Conservation (phyloP, 1,140 invertebrate species). For the Drosophila melanogaster region DNA sequence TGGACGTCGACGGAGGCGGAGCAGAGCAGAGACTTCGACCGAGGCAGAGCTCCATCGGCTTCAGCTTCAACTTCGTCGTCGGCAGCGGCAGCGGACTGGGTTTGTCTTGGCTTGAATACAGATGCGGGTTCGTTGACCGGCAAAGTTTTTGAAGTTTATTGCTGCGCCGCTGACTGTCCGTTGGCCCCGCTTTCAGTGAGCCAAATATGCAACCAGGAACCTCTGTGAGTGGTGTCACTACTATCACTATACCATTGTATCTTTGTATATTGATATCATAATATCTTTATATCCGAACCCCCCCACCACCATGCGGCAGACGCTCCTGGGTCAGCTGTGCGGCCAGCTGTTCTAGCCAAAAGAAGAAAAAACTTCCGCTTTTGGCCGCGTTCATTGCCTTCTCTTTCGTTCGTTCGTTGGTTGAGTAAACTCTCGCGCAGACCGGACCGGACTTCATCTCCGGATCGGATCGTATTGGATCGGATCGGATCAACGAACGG, state of each 20-base stretch:
- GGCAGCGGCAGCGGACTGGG: slow-evolving; percentile 24
- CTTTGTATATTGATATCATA: not conserved
- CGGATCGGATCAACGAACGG: slow-evolving; percentile 29
- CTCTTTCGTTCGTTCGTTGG: slow-evolving; percentile 19
- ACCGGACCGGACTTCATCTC: slow-evolving; percentile 17
- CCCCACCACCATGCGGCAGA: not conserved
- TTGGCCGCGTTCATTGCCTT: slow-evolving; percentile 21
- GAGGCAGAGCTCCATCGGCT: slow-evolving; percentile 11
- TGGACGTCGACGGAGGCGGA: slow-evolving; percentile 1
- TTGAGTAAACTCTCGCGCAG: slow-evolving; percentile 13
- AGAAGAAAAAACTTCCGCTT: slow-evolving; percentile 37
- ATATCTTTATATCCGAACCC: not conserved
- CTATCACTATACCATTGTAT: not conserved
- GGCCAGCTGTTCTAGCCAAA: slow-evolving; percentile 48
- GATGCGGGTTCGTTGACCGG: slow-evolving; percentile 75
- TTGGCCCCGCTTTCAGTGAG: slow-evolving; percentile 71
- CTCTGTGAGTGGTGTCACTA: not conserved
- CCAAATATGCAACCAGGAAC: slow-evolving; percentile 81
- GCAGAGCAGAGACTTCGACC: not conserved
- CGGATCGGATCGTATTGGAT: slow-evolving; percentile 13
- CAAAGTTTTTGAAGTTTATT: slow-evolving; percentile 72
- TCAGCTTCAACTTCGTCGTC: not conserved
- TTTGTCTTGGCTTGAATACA: slow-evolving; percentile 55
- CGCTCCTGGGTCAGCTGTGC: slow-evolving; percentile 28
- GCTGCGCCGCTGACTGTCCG: slow-evolving; percentile 46